Conservation (phyloP, 2,113 vertebrate genomes). For the Naja naja region DNA sequence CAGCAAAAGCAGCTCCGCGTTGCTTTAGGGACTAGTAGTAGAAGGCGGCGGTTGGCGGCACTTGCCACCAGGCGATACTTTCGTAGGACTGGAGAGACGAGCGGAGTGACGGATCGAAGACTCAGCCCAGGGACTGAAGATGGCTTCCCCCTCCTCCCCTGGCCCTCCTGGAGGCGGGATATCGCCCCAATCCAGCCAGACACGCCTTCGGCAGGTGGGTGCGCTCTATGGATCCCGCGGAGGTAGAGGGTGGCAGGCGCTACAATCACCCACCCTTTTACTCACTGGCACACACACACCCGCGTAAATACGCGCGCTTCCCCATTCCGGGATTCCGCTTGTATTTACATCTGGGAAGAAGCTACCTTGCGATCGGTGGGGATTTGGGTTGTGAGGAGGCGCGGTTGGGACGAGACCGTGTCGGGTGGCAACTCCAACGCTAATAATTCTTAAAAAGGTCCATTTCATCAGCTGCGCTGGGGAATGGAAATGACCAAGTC, state of each 20-base stretch:
- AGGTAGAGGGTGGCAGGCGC: neutral
- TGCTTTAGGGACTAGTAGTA: neutral
- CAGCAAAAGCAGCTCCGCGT: neutral
- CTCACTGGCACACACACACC: neutral
- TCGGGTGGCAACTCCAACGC: neutral
- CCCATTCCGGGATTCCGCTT: too few species aligned
- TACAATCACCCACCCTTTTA: neutral
- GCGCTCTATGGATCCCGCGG: slow-evolving; percentile 1
- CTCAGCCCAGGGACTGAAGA: slow-evolving; percentile 49
- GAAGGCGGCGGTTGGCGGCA: neutral
- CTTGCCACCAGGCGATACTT: neutral
- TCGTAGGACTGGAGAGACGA: neutral
- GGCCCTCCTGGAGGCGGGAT: slow-evolving; percentile 65
- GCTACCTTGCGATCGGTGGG: neutral
- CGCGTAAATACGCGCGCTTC: neutral
- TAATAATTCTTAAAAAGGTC: neutral
- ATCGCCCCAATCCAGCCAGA: slow-evolving; percentile 60
- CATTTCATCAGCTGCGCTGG: neutral
- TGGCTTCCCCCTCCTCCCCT: slow-evolving; percentile 71
- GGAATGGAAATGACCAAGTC: neutral
- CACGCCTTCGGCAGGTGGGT: slow-evolving; percentile 77
- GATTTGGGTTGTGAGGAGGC: neutral
- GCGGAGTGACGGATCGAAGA: neutral
- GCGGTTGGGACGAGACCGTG: neutral
- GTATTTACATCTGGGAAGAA: neutral